A percentile compares a stretch with the other conserved stretches of the same genome.
These are phyloP conservation scores for Thysanoteuthis rhombus DNA, from an alignment of 2,888 invertebrate species.

Conservation along the genomic window DNA sequence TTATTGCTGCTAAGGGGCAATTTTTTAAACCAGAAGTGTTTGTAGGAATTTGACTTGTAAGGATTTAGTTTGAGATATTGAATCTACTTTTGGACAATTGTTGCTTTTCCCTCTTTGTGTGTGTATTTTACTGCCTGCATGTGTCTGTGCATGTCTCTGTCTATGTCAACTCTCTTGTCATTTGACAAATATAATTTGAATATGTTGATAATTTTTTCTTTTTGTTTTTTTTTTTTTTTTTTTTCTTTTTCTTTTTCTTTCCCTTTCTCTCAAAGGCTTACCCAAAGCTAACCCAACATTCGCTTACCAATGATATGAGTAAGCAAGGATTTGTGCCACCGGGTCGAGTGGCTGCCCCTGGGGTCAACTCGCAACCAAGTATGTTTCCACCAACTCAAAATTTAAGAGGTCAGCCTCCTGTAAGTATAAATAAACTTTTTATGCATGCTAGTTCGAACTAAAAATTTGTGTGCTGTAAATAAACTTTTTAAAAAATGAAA, in stretches of 20 bases:
- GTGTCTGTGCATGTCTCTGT: background rate
- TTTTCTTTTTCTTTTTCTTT: background rate
- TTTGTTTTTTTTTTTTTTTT: background rate
- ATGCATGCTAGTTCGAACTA: background rate
- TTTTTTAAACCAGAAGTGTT: too few relatives aligned
- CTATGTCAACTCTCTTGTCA: background rate
- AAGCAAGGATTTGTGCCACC: conserved; percentile 25
- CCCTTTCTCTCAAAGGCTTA: background rate
- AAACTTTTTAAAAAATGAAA: background rate
- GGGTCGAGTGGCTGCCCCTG: conserved; percentile 26
- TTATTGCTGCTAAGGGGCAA: too few relatives aligned
- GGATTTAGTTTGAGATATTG: too few relatives aligned
- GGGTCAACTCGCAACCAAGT: conserved; percentile 26
- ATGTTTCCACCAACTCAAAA: conserved; percentile 23
- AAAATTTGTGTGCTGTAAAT: background rate
- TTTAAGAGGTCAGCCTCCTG: conserved; percentile 16
- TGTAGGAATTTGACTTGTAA: too few relatives aligned
- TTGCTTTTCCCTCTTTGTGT: background rate
- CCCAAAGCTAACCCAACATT: conserved; percentile 20
- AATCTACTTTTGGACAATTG: background rate
- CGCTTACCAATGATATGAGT: conserved; percentile 31
- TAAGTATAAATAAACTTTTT: background rate
- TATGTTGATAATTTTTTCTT: too few relatives aligned
- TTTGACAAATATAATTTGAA: background rate
- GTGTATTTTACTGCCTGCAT: background rate